phyloP scores from a whole-genome alignment of 2,797 vertebrate species.

The Channa striata region DNA sequence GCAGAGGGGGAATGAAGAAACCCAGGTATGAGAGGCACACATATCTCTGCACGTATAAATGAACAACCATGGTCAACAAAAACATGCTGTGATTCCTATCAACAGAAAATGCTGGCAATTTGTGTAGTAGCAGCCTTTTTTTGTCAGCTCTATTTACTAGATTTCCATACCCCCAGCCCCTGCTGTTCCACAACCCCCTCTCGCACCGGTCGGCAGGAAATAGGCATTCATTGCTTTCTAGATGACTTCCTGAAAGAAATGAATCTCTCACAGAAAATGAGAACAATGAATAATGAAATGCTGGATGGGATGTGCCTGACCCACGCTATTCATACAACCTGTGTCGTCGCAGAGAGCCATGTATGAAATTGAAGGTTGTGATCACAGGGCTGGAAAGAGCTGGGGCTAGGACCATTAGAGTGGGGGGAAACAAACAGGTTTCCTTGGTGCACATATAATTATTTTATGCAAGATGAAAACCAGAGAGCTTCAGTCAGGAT shows the following conservation, averaged over 20 bases:
- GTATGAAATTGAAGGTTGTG: slow-evolving; percentile 78
- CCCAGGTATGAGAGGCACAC: slow-evolving; percentile 60
- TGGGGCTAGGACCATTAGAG: slow-evolving; percentile 53
- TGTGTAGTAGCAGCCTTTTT: slow-evolving; percentile 56
- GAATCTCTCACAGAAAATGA: slow-evolving; percentile 77
- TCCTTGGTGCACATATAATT: slow-evolving; percentile 61
- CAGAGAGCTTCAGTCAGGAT: slow-evolving; percentile 35
- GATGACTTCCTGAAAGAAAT: slow-evolving; percentile 83
- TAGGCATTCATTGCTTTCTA: slow-evolving; percentile 79
- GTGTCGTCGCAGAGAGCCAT: slow-evolving; percentile 56
- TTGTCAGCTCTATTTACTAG: slow-evolving; percentile 65
- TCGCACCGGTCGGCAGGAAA: slow-evolving; percentile 71
- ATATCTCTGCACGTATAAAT: slow-evolving; percentile 69
- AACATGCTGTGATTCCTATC: slow-evolving; percentile 70
- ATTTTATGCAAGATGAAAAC: slow-evolving; percentile 52
- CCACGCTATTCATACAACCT: slow-evolving; percentile 68
- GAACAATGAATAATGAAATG: slow-evolving; percentile 84
- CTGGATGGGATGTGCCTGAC: slow-evolving; percentile 75
- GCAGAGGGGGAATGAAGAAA: slow-evolving; percentile 30
- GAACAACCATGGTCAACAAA: slow-evolving; percentile 67
- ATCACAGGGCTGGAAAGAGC: slow-evolving; percentile 71
- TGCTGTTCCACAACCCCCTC: slow-evolving; percentile 33
- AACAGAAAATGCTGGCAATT: slow-evolving; percentile 68
- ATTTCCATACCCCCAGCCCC: slow-evolving; percentile 61
- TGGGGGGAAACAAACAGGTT: slow-evolving; percentile 68